Percentiles rank a stretch among this genome's conserved stretches.
Evolutionary conservation across 92 coral and sea anemone species (phyloP).

Genomic region (Epizoanthus scotinus): DNA sequence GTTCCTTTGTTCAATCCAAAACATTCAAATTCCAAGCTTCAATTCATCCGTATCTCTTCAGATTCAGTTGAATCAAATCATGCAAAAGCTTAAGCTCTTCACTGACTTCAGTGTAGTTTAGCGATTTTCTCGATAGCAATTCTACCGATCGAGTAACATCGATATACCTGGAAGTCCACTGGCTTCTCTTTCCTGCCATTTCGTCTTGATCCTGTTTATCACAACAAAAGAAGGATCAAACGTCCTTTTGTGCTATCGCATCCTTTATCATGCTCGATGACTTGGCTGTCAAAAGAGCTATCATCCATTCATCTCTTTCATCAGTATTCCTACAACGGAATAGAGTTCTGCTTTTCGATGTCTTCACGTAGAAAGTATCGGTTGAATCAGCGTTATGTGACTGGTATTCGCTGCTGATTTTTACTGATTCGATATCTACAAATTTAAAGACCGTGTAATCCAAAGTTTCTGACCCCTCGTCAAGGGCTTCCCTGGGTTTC

Average conservation of each 20-base stretch:
- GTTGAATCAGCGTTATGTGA: not conserved
- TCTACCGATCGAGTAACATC: no score
- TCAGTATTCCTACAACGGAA: constrained; percentile 26
- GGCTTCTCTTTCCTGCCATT: no score
- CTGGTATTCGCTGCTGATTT: constrained; percentile 9
- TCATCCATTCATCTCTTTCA: constrained; percentile 36
- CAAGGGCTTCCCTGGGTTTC: constrained; percentile 21
- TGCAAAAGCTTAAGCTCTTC: no score
- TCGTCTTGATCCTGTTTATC: no score
- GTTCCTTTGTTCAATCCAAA: no score
- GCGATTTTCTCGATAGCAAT: no score
- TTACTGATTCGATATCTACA: constrained; percentile 35
- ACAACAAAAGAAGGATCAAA: not conserved
- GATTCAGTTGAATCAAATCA: no score
- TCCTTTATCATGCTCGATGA: constrained; percentile 38
- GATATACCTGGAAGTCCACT: no score
- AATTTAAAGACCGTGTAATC: constrained; percentile 30
- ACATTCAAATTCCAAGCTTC: no score
- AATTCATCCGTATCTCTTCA: no score
- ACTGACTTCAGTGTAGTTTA: no score
- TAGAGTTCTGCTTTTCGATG: constrained; percentile 7
- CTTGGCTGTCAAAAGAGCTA: constrained; percentile 24
- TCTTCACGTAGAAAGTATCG: constrained; percentile 21
- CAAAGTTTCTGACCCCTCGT: not conserved
- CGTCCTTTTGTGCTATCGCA: constrained; percentile 18